Evolutionary conservation across 2,888 invertebrate species (phyloP), one percentile per base, ranked within the genome.

Genomic region (Drosophila eohydei): DNA sequence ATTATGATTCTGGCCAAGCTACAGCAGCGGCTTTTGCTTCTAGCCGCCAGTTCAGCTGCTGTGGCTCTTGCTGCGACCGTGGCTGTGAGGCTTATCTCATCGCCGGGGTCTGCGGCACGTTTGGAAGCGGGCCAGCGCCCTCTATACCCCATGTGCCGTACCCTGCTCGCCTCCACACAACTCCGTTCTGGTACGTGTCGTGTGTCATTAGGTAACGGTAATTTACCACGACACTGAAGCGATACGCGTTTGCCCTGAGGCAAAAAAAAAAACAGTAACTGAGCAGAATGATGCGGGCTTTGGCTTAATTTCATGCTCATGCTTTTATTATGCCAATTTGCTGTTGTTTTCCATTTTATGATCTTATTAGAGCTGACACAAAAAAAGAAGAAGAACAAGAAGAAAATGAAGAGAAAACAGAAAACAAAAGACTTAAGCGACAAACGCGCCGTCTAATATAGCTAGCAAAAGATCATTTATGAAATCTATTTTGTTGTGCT

Each of bases 161-260:
- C 6, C 44, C 14, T 16, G n/a, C 16, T n/a, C 12, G 7, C 16
- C 26, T 21, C 38, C 38, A 26, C 26, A 32, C 41, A 44, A 50
- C 61, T 60, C 38, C 48, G 48, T 58, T 54, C 61, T 70, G 64
- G 72, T 74, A 77, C 79, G 82, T 80, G 74, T 75, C 82, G 82
- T 83, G 85, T 84, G 80, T 85, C 85, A 83, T 79, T 74, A 74
- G 71, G 63, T 81, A 83, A 87, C 75, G 78, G 81, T 81, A 73
- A 84, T 81, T 82, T 77, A 56, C 79, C 79, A 71, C 70, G 62
- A 70, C 81, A 62, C 59, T 64, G 59, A 68, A 44, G 78, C 80
- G 80, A 80, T 74, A 80, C 43, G 76, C 69, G 40, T 55, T 56
- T n/a, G 28, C 40, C 40, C 52, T 28, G 38, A 38, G 38, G 52